These are phyloP conservation scores for Buathra laborator DNA, from an alignment of 2,888 invertebrate genomes.

Conservation along the genomic window DNA sequence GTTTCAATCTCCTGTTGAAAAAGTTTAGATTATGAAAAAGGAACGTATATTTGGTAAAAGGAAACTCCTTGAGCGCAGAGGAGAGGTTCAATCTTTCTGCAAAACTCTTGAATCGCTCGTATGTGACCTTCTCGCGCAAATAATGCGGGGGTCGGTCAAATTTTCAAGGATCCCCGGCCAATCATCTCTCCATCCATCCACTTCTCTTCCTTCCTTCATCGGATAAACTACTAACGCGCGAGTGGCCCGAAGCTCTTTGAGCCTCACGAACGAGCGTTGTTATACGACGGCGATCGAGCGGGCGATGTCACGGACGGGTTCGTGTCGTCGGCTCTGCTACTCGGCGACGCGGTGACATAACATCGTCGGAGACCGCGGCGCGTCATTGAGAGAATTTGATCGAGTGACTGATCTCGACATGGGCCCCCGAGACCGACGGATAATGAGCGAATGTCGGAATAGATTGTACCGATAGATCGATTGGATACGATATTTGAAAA, in stretches of 20 bases:
- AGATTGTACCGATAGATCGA: background rate
- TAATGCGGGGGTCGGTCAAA: constrained; percentile 29
- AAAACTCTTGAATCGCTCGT: background rate
- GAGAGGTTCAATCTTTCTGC: background rate
- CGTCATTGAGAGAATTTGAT: constrained; percentile 41
- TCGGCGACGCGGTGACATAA: constrained; percentile 38
- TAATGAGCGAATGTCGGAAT: background rate
- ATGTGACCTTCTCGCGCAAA: constrained; percentile 11
- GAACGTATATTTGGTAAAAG: background rate
- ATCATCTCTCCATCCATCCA: constrained; percentile 29
- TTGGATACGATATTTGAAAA: background rate
- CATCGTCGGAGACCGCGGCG: constrained; percentile 24
- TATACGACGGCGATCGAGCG: constrained; percentile 1
- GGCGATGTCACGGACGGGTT: constrained; percentile 38
- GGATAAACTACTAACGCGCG: constrained; percentile 2
- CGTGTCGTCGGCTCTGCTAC: background rate
- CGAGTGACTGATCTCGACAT: constrained; percentile 41
- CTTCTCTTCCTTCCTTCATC: constrained; percentile 28
- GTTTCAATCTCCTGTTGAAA: too few relatives aligned
- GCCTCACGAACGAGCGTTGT: constrained; percentile 8
- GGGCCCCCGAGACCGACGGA: background rate
- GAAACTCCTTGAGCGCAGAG: constrained; percentile 9
- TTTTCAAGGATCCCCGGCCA: constrained; percentile 44
- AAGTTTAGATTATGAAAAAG: background rate
- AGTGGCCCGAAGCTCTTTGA: constrained; percentile 9